These are phyloP conservation scores for Synanceia verrucosa DNA, from an alignment of 2,797 vertebrate species.

Conservation along the genomic window DNA sequence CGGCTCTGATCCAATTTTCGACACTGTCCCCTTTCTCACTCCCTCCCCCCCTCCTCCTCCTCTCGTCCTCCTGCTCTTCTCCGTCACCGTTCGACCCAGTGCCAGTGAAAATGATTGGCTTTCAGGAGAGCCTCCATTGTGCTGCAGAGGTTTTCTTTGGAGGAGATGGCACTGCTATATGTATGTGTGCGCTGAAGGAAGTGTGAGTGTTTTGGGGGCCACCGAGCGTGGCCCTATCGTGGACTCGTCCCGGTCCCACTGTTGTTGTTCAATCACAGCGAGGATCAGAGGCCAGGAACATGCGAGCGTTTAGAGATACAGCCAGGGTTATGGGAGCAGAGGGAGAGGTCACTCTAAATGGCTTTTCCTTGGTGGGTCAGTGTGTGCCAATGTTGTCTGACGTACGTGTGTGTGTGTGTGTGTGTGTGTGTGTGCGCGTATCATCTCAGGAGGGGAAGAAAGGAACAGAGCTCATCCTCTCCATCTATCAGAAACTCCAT, in stretches of 20 bases:
- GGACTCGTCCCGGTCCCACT: conserved; percentile 38
- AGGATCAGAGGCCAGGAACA: conserved; percentile 60
- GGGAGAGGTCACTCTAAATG: conserved; percentile 66
- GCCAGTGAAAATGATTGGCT: conserved; percentile 99
- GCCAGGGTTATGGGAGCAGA: conserved; percentile 30
- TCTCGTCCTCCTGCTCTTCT: conserved; percentile 82
- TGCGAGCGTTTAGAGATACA: conserved; percentile 53
- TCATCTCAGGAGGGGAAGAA: conserved; percentile 54
- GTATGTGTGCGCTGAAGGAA: conserved; percentile 27
- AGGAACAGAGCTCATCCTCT: conserved; percentile 65
- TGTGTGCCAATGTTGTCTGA: conserved; percentile 68
- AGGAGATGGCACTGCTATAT: conserved; percentile 48
- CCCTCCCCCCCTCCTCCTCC: conserved; percentile 72
- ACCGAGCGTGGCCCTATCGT: conserved; percentile 22
- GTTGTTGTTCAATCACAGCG: conserved; percentile 72
- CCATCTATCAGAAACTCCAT: conserved; percentile 68
- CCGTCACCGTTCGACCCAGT: conserved; percentile 91
- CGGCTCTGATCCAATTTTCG: conserved; percentile 98
- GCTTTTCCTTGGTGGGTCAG: conserved; percentile 69
- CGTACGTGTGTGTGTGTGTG: conserved; percentile 3
- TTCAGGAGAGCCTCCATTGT: conserved; percentile 97
- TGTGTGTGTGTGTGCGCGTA: conserved; percentile 5
- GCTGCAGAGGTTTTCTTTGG: conserved; percentile 95
- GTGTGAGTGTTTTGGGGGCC: conserved; percentile 43
- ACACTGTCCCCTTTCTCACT: conserved; percentile 84